These are phyloP conservation scores for Xylota sylvarum DNA, from an alignment of 2,888 invertebrate genomes.

Conservation along the genomic window DNA sequence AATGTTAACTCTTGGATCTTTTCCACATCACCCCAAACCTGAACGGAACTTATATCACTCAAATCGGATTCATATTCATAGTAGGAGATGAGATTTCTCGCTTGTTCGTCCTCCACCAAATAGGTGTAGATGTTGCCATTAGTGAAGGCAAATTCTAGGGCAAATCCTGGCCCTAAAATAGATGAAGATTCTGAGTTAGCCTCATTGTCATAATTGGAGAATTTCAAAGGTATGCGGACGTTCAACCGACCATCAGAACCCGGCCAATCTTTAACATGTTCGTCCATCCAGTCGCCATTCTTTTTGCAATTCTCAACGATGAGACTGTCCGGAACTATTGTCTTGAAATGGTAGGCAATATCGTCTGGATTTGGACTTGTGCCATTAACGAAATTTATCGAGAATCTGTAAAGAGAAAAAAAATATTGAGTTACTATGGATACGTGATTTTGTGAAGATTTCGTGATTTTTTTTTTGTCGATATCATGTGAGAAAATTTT, in stretches of 20 bases:
- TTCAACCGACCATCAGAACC: constrained; percentile 80
- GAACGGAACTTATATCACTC: constrained; percentile 81
- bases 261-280: constrained; percentile 77
- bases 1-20: constrained; percentile 82
- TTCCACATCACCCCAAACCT: constrained; percentile 84
- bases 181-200: constrained; percentile 79
- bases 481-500: neutral
- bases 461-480: neutral
- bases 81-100: constrained; percentile 80
- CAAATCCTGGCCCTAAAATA: constrained; percentile 82
- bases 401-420: constrained; percentile 81
- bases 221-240: constrained; percentile 65
- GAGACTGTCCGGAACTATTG: constrained; percentile 78
- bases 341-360: constrained; percentile 84
- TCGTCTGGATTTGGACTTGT: constrained; percentile 80
- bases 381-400: constrained; percentile 83
- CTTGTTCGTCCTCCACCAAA: constrained; percentile 80
- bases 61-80: constrained; percentile 81
- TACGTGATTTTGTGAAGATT: constrained; percentile 26
- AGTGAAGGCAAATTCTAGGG: constrained; percentile 82
- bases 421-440: neutral
- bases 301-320: constrained; percentile 82
- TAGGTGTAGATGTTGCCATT: constrained; percentile 81
- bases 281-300: constrained; percentile 82
- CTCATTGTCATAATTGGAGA: constrained; percentile 50